Base-by-base conservation (phyloP, 2,797 vertebrate genomes). In the Poeciliopsis gracilis region DNA sequence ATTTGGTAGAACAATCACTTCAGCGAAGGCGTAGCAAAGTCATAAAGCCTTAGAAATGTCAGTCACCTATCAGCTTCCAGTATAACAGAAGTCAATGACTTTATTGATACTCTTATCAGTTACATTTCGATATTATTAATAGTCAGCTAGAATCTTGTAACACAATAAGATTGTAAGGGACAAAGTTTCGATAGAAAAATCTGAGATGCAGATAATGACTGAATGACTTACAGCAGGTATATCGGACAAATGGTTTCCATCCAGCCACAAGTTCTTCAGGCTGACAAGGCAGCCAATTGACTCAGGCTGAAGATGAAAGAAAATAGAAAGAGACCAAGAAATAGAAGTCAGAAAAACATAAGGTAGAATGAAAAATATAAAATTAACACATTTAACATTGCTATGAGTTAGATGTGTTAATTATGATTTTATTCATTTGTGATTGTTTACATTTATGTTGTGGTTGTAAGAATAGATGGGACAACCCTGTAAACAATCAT, bases 191-290 rank as follows among this genome's bases (percentile, higher is more conserved):
- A 4, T 66, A 66, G 73, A 4, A 78, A 2, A 51, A 76, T 79
- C 6, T 77, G 0, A 75, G 53, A 81, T n/a, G 59, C 12, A 76
- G 28, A 61, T 66, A 81, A 75, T 15, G 72, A 6, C 72, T 59
- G 8, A 83, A 79, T 72, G 75, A 75, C 94, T 95, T 96, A 99
- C 98, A 93, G 95, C 93, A 95, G 98, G 98, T 96, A 99, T 96
- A 90, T 97, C 96, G 0, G 93, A 89, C 89, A 99, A 94, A 76
- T 99, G 97, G 95, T 99, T 99, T 94, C 98, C 98, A 91, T 99
- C 98, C 92, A 99, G 94, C 98, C 98, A 99, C 92, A 99, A 94
- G 92, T 99, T 97, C 94, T 97, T 99, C 72, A 99, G 94, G 91
- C 96, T 98, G 92, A 97, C 93, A 93, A 99, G 97, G 95, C 96